Evolutionary conservation across 2,113 vertebrate species (phyloP).

Genomic region (Pterocles burchelli): DNA sequence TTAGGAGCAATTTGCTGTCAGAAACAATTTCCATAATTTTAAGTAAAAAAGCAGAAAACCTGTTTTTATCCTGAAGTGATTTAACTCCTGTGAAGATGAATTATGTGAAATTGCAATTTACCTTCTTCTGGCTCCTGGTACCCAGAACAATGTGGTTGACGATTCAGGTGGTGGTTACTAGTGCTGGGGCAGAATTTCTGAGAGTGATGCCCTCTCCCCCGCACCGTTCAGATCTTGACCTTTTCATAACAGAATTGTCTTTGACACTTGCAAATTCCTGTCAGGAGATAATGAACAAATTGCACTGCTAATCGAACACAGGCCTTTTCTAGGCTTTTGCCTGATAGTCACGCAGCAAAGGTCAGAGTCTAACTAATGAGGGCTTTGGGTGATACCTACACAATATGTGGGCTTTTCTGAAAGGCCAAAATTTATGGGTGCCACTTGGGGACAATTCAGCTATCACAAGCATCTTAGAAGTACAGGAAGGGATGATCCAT

Average conservation of each 20-base stretch:
- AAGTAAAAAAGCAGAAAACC: conserved; percentile 76
- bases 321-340: conserved; percentile 65
- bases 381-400: conserved; percentile 72
- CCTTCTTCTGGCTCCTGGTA: conserved; percentile 38
- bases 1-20: conserved; percentile 83
- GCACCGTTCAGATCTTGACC: conserved; percentile 63
- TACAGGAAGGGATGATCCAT: conserved; percentile 62
- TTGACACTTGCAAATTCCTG: conserved; percentile 77
- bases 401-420: conserved; percentile 68
- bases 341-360: conserved; percentile 75
- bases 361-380: conserved; percentile 77
- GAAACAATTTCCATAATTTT: conserved; percentile 84
- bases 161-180: background rate
- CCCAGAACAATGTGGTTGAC: background rate
- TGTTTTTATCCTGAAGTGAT: conserved; percentile 73
- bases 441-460: conserved; percentile 71
- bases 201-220: conserved; percentile 51
- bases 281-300: conserved; percentile 79
- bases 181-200: conserved; percentile 55
- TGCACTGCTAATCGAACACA: conserved; percentile 75
- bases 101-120: conserved; percentile 58
- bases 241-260: conserved; percentile 75
- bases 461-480: conserved; percentile 62
- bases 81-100: conserved; percentile 77
- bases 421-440: conserved; percentile 75